Conservation (phyloP, 2,113 vertebrate genomes). For the Rhynchomys soricoides region DNA sequence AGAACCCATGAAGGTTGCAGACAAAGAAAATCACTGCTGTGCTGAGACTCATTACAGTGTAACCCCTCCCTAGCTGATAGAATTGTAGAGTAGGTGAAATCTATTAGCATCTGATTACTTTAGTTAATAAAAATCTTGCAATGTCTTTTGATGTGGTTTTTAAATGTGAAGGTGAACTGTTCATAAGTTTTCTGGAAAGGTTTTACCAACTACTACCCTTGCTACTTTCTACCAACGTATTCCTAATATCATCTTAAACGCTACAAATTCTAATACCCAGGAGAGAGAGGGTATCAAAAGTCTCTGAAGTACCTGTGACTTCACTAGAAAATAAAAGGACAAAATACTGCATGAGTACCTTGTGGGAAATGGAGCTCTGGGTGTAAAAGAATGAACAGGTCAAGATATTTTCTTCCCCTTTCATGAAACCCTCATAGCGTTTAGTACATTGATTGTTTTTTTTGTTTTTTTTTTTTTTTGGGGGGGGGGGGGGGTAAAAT, state of each 20-base stretch:
- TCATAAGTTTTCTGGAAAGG: background rate
- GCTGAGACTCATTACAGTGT: background rate
- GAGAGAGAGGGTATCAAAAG: background rate
- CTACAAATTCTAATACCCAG: background rate
- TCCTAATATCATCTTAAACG: background rate
- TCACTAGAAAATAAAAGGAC: slow-evolving; percentile 25
- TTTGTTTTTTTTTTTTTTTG: no score
- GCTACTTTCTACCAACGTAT: background rate
- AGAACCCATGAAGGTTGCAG: background rate
- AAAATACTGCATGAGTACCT: background rate
- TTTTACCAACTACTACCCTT: slow-evolving; percentile 21
- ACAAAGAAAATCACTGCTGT: background rate
- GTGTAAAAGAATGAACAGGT: background rate
- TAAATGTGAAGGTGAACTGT: background rate
- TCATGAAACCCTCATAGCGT: background rate
- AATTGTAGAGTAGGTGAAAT: background rate
- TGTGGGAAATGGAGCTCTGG: background rate
- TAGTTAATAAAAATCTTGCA: background rate
- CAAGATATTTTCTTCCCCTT: background rate
- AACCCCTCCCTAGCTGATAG: background rate
- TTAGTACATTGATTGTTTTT: background rate
- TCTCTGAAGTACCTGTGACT: background rate
- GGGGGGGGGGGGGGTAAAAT: no score
- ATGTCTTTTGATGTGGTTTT: background rate
- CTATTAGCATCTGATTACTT: background rate